Base-by-base conservation (phyloP, 1,140 invertebrate species). In the Zaprionus inermis region DNA sequence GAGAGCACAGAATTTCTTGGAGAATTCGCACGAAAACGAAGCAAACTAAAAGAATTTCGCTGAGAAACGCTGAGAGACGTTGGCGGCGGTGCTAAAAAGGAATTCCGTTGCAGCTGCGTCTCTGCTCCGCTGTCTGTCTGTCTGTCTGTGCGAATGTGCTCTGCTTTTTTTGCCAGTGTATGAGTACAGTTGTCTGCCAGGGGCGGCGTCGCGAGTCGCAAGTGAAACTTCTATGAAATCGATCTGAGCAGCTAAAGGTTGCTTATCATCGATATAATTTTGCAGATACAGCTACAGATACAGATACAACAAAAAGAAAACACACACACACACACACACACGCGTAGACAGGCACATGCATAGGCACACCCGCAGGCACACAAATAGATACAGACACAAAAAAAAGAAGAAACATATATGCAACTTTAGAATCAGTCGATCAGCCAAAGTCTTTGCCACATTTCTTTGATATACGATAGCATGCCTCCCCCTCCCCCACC, bases 401-500 rank as follows among this genome's bases (percentile, higher is more conserved):
- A 28, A 28, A 28, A 28, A 28, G n/a, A 28, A 46, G 4, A 14
- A 12, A 46, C 14, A 30, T 22, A 52, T 28, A 28, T 5, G 30
- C 7, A 38, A 60, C 52, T 64, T 46, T 30, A 38, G 32, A 66
- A 44, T 56, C 51, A 18, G 55, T 10, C 71, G 72, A 74, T 74
- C 66, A 49, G 51, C 52, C 30, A 60, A 73, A 60, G 56, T 63
- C 72, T 61, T 57, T 18, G 58, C 72, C 66, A 69, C 72, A 74
- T 69, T 61, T 56, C 72, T 63, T 69, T 70, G 72, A 74, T 70
- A 74, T 70, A 58, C 30, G 72, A 74, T 70, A 70, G 63, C 28
- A 55, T 71, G 9, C 59, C 51, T 22, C 14, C 28, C 5, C 5
- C n/a, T 3, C 54, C 16, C 5, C 28, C 44, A 2, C 54, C 16